A percentile compares a stretch with the other conserved stretches of the same genome.
These are phyloP conservation scores for Epinephelus awoara DNA, from an alignment of 2,797 vertebrate species.

Conservation along the genomic window DNA sequence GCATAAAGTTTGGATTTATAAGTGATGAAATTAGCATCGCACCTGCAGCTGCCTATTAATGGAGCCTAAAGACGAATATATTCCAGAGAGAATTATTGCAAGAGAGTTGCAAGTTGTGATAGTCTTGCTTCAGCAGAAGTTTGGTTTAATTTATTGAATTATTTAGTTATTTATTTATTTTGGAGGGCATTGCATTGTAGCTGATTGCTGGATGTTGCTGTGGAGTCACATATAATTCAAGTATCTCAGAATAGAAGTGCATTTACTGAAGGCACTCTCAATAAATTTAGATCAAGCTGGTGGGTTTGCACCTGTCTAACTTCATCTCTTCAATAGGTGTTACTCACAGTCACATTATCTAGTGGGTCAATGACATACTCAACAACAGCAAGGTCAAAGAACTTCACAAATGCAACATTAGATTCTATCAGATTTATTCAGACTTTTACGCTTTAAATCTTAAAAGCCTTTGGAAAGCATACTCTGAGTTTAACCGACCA, in stretches of 20 bases:
- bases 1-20: no score
- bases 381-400: neutral
- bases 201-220: neutral
- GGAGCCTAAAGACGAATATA: neutral
- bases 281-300: neutral
- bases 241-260: neutral
- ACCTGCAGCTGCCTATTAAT: slow-evolving; percentile 7
- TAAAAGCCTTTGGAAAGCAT: neutral
- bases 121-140: neutral
- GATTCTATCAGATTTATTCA: neutral
- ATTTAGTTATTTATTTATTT: neutral
- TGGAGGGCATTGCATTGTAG: neutral
- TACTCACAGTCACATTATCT: neutral
- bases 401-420: neutral
- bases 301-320: neutral
- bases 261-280: neutral
- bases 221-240: neutral
- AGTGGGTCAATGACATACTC: neutral
- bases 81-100: neutral
- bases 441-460: neutral
- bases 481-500: neutral
- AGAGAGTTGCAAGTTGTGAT: neutral
- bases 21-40: neutral
- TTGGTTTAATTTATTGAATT: neutral
- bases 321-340: neutral